Conservation (phyloP, 2,113 vertebrate genomes). For the Heterochromis multidens region DNA sequence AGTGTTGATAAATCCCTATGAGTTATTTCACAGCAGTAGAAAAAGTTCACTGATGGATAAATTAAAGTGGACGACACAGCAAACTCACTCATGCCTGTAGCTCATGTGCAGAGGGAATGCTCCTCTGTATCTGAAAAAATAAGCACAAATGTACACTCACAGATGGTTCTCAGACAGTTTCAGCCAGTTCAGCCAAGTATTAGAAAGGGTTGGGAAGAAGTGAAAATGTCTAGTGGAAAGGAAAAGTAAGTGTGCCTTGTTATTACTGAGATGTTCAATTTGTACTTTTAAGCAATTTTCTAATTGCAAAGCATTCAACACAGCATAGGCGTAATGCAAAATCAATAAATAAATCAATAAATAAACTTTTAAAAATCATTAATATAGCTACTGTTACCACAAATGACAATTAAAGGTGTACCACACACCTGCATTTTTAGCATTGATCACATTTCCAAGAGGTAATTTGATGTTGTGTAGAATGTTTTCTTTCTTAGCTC, state of each 20-base stretch:
- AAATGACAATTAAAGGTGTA: too few species aligned
- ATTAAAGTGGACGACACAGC: neutral
- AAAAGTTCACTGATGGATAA: neutral
- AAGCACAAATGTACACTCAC: neutral
- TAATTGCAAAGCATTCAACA: neutral
- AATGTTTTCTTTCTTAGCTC: neutral
- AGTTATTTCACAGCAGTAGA: slow-evolving; percentile 14
- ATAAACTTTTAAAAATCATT: too few species aligned
- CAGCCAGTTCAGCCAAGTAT: too few species aligned
- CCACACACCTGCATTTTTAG: neutral
- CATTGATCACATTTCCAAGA: neutral
- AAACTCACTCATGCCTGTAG: neutral
- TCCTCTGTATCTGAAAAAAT: neutral
- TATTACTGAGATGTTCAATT: neutral
- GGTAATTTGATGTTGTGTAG: neutral
- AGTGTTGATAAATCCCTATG: slow-evolving; percentile 19
- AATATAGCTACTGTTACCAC: too few species aligned
- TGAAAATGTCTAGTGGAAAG: neutral
- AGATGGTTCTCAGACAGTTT: neutral
- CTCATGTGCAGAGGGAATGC: neutral
- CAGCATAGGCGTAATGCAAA: neutral
- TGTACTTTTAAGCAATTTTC: neutral
- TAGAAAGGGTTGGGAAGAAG: too few species aligned
- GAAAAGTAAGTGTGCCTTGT: neutral
- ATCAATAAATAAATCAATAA: too few species aligned